Evolutionary conservation across 2,888 invertebrate genomes (phyloP).

Genomic region (Aporophyla lueneburgensis): DNA sequence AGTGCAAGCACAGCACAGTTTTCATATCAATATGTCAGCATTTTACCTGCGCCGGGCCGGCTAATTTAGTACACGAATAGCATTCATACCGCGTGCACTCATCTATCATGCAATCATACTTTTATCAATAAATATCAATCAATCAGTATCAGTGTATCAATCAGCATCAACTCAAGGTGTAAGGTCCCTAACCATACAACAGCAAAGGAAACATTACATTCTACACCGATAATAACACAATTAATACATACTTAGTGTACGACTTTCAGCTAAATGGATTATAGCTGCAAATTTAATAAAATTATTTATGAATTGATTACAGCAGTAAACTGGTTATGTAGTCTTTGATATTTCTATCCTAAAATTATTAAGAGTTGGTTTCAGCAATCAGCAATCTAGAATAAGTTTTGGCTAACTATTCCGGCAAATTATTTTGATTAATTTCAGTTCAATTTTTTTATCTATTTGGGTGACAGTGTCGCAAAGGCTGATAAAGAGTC

Average conservation of each 20-base stretch:
- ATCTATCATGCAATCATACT: too few relatives aligned
- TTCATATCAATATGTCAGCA: too few relatives aligned
- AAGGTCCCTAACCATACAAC: too few relatives aligned
- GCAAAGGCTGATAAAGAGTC: not conserved
- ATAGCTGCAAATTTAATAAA: not conserved
- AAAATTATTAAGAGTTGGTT: not conserved
- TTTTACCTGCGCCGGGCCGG: too few relatives aligned
- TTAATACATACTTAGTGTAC: not conserved
- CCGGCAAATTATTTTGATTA: not conserved
- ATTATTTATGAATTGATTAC: too few relatives aligned
- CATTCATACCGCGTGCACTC: too few relatives aligned
- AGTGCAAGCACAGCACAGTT: too few relatives aligned
- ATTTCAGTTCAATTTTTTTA: not conserved
- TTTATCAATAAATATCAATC: too few relatives aligned
- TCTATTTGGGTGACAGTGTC: not conserved
- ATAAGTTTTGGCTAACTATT: too few relatives aligned
- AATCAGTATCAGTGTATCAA: too few relatives aligned
- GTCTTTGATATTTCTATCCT: not conserved
- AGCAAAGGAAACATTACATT: not conserved
- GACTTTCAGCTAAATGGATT: not conserved
- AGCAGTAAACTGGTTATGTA: not conserved
- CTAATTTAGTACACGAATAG: too few relatives aligned
- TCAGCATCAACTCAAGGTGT: too few relatives aligned
- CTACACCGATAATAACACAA: not conserved
- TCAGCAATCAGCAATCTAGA: not conserved